phyloP scores from a whole-genome alignment of 2,888 invertebrate genomes.

The Formica aserva region DNA sequence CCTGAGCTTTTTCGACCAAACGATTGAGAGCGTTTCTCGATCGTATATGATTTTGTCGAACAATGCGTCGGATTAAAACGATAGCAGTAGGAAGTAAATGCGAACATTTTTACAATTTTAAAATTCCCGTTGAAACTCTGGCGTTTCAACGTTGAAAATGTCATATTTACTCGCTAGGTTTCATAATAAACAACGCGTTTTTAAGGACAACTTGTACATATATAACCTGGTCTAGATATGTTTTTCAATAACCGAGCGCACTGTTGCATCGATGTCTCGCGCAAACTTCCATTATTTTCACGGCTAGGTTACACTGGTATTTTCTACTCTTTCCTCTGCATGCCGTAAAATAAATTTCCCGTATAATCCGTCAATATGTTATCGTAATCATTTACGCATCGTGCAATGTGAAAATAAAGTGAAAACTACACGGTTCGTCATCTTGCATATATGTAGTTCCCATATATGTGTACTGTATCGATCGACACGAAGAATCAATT shows the following conservation, averaged over 20 bases:
- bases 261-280: not conserved
- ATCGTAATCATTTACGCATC: constrained; percentile 21
- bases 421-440: constrained; percentile 24
- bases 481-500: constrained; percentile 33
- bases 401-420: not conserved
- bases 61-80: not conserved
- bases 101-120: constrained; percentile 9
- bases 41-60: not conserved
- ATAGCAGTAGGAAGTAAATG: constrained; percentile 12
- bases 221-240: not conserved
- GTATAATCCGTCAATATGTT: constrained; percentile 32
- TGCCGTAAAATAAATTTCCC: constrained; percentile 22
- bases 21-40: constrained; percentile 3
- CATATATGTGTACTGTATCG: constrained; percentile 11
- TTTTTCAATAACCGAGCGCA: not conserved
- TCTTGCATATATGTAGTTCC: constrained; percentile 13
- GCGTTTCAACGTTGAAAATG: constrained; percentile 2
- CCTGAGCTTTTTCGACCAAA: not conserved
- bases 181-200: constrained; percentile 11
- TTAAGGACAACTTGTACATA: not conserved
- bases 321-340: not conserved
- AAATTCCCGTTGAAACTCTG: constrained; percentile 6
- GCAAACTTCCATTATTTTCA: not conserved
- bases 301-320: not conserved
- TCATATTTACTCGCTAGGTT: constrained; percentile 10